Evolutionary conservation across 1,140 invertebrate genomes (phyloP).

Genomic region (Halictus rubicundus): DNA sequence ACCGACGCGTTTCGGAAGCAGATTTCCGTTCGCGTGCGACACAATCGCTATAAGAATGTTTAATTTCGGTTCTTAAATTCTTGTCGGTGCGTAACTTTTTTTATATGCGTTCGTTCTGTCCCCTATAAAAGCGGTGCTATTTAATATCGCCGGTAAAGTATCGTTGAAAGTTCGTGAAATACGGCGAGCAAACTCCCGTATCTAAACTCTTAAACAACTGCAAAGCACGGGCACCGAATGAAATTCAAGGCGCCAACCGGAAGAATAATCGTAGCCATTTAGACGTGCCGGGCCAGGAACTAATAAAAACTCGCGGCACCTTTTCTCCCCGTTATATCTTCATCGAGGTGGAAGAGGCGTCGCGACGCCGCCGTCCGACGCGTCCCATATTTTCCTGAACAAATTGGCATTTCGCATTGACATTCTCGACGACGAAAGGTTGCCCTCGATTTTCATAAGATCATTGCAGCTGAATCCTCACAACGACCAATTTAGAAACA

Average conservation of each 20-base stretch:
- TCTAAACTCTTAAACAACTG: constrained; percentile 13
- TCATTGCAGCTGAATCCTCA: too few relatives aligned
- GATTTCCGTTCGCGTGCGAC: background rate
- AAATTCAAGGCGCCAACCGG: constrained; percentile 11
- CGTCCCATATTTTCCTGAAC: background rate
- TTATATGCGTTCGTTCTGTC: background rate
- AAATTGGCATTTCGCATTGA: constrained; percentile 24
- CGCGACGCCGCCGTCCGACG: constrained; percentile 13
- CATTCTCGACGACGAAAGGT: constrained; percentile 32
- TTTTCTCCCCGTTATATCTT: constrained; percentile 30
- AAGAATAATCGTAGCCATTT: constrained; percentile 34
- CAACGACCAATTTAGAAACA: too few relatives aligned
- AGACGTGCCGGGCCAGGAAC: constrained; percentile 14
- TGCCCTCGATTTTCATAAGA: too few relatives aligned
- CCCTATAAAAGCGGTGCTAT: background rate
- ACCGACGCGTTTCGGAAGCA: too few relatives aligned
- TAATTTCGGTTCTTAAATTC: background rate
- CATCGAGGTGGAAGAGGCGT: constrained; percentile 17
- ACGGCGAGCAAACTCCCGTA: background rate
- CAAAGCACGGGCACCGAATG: background rate
- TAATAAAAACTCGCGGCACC: constrained; percentile 31
- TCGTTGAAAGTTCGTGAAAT: constrained; percentile 23
- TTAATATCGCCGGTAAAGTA: background rate
- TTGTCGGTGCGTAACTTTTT: background rate
- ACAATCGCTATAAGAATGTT: background rate